A percentile compares a stretch with the other conserved stretches of the same genome.
Evolutionary conservation across 92 coral and sea anemone genomes (phyloP).

Genomic region (Parazoanthus darwini): DNA sequence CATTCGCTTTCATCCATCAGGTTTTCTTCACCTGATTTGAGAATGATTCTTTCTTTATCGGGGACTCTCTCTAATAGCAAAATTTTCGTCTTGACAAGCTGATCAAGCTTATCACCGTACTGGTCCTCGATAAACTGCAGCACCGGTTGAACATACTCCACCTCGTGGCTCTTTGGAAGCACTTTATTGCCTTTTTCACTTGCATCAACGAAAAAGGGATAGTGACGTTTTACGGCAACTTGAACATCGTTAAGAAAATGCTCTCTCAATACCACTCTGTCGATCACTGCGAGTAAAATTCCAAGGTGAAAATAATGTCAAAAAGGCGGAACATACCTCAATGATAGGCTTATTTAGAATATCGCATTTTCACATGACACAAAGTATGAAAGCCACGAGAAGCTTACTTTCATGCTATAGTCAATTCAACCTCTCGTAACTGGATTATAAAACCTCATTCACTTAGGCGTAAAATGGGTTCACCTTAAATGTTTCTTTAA

Average conservation of each 20-base stretch:
- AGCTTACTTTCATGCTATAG: too few relatives aligned
- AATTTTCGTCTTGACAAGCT: neutral
- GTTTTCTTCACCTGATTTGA: neutral
- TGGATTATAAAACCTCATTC: neutral
- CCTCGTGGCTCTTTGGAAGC: constrained; percentile 18
- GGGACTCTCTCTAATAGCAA: neutral
- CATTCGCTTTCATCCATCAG: constrained; percentile 7
- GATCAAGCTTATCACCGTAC: neutral
- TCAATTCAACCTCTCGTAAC: too few relatives aligned
- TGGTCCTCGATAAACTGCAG: constrained; percentile 15
- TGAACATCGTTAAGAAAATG: neutral
- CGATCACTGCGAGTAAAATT: neutral
- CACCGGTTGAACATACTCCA: constrained; percentile 18
- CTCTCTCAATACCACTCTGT: constrained; percentile 20
- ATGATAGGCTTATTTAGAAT: neutral
- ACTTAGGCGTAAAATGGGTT: neutral
- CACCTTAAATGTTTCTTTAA: too few relatives aligned
- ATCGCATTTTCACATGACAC: neutral
- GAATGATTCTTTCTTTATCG: neutral
- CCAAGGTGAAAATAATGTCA: neutral
- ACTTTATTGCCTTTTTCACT: neutral
- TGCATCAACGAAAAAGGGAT: constrained; percentile 9
- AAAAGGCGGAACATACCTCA: neutral
- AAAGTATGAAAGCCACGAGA: neutral
- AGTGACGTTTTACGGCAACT: constrained; percentile 11